Evolutionary conservation across 1,140 invertebrate species (phyloP).

Genomic region (Aphis craccivora): DNA sequence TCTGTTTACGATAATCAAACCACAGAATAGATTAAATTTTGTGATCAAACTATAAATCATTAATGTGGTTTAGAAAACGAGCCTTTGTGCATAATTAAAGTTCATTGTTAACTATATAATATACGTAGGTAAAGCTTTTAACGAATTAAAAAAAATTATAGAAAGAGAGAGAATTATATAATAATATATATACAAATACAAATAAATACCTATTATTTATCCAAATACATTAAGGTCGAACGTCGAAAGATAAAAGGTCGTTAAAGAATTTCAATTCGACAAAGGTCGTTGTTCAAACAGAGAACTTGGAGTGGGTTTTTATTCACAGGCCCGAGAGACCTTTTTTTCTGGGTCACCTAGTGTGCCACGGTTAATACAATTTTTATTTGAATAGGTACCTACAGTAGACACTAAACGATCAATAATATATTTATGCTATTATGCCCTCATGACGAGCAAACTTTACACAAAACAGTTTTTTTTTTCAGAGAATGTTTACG

Average conservation of each 20-base stretch:
- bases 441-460: not conserved
- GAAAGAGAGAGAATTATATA: not conserved
- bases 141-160: not conserved
- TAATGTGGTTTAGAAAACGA: not conserved
- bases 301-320: not conserved
- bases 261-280: conserved; percentile 34
- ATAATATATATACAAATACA: not conserved
- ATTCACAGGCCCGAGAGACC: not conserved
- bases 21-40: no score
- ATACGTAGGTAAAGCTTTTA: not conserved
- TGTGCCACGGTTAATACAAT: not conserved
- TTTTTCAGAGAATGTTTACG: not conserved
- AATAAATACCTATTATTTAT: not conserved
- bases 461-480: not conserved
- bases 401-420: not conserved
- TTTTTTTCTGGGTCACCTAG: conserved; percentile 24
- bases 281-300: not conserved
- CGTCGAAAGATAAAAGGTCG: conserved; percentile 15
- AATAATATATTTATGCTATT: not conserved
- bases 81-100: conserved; percentile 25
- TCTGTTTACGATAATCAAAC: conserved; percentile 15
- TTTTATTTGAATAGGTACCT: conserved; percentile 18
- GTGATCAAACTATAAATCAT: conserved; percentile 35
- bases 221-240: not conserved
- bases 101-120: not conserved